Conservation (phyloP, 2,888 invertebrate species). For the Trichogramma evanescens region DNA sequence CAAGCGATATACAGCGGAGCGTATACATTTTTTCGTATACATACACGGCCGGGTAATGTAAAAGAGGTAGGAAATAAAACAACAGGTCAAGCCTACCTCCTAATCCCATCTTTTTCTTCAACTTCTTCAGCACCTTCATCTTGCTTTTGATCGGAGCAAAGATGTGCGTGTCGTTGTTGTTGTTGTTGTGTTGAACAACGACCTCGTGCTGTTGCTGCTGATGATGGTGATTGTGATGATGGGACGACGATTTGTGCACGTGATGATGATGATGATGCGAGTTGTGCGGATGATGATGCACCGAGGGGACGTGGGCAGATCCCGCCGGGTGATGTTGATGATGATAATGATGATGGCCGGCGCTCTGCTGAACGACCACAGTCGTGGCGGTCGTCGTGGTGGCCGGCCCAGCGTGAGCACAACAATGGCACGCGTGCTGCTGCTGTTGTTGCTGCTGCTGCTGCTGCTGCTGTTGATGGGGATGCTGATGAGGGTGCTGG, state of each 20-base stretch:
- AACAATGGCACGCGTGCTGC: not conserved
- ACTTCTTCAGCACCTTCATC: conserved; percentile 86
- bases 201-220: conserved; percentile 23
- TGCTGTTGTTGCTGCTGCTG: conserved; percentile 14
- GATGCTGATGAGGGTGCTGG: conserved; percentile 26
- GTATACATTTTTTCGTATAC: too few species aligned
- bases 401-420: not conserved
- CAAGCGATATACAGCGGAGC: too few species aligned
- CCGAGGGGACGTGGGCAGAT: conserved; percentile 29
- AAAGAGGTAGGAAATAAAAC: not conserved
- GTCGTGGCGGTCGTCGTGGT: not conserved
- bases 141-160: conserved; percentile 57
- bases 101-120: conserved; percentile 79
- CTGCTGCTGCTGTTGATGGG: conserved; percentile 7
- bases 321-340: conserved; percentile 27
- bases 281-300: conserved; percentile 26
- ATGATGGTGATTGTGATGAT: conserved; percentile 22
- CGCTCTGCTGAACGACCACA: conserved; percentile 15
- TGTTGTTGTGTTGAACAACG: conserved; percentile 18
- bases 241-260: conserved; percentile 16
- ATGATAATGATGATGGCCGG: conserved; percentile 4
- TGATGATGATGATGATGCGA: conserved; percentile 24
- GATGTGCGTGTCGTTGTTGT: conserved; percentile 40
- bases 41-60: not conserved
- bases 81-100: conserved; percentile 53